Conservation (phyloP, 1,140 invertebrate genomes). For the Rhagoletis pomonella region DNA sequence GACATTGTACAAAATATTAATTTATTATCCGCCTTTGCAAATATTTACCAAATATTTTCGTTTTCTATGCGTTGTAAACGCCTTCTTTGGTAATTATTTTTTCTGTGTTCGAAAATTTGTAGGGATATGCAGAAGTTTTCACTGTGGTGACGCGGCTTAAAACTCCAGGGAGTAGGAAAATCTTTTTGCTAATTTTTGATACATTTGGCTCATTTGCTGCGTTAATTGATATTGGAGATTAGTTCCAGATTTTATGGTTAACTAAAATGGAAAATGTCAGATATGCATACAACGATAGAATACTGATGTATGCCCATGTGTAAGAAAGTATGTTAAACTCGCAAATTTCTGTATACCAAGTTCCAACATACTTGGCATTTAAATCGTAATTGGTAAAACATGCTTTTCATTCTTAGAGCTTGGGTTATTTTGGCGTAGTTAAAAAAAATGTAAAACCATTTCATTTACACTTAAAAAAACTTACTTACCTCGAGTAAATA, state of each 20-base stretch:
- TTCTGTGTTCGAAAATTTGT: background rate
- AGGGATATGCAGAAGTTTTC: background rate
- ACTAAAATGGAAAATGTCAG: no score
- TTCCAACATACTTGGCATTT: no score
- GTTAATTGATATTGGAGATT: background rate
- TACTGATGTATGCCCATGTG: no score
- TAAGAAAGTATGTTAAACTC: no score
- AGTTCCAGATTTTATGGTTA: background rate
- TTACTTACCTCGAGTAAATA: no score
- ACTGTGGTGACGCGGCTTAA: background rate
- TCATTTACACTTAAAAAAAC: no score
- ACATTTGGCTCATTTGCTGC: background rate
- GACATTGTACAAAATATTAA: constrained; percentile 37
- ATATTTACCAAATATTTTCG: constrained; percentile 31
- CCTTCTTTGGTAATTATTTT: constrained; percentile 11
- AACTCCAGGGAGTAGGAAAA: background rate
- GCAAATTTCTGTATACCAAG: no score
- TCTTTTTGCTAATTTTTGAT: background rate
- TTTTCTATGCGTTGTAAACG: constrained; percentile 21
- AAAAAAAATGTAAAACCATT: no score
- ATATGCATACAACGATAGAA: no score
- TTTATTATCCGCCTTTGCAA: constrained; percentile 44
- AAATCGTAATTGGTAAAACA: no score
- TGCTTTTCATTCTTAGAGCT: no score
- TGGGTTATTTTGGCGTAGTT: no score